Evolutionary conservation across 2,113 vertebrate species (phyloP).

Genomic region (Genyomyrus donnyi): DNA sequence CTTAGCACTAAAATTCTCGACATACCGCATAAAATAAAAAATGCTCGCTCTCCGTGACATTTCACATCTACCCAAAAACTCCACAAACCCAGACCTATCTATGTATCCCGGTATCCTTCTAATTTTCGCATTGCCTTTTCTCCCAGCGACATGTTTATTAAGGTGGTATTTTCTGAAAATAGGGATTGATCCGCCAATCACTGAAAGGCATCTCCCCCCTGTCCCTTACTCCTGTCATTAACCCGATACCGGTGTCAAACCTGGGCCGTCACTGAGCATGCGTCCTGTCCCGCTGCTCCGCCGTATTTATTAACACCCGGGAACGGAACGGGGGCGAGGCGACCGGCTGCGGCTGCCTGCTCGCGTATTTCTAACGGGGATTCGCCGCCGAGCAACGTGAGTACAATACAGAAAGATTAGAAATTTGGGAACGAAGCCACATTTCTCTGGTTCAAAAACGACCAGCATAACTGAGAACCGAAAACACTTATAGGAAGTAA

Average conservation of each 20-base stretch:
- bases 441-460: background rate
- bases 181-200: background rate
- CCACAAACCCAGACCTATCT: background rate
- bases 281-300: background rate
- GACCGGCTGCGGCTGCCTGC: background rate
- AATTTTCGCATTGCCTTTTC: background rate
- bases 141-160: background rate
- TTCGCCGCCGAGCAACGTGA: background rate
- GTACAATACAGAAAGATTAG: background rate
- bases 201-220: background rate
- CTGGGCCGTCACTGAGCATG: slow-evolving; percentile 11
- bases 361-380: background rate
- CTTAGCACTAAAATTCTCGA: background rate
- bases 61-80: background rate
- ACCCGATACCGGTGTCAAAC: background rate
- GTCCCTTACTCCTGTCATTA: background rate
- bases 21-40: background rate
- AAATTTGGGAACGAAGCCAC: background rate
- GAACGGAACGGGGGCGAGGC: background rate
- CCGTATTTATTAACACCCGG: background rate
- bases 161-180: background rate
- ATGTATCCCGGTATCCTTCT: background rate
- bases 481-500: slow-evolving; percentile 1
- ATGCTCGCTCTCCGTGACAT: background rate
- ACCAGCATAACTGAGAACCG: background rate